A percentile compares a stretch with the other conserved stretches of the same genome.
phyloP scores from a whole-genome alignment of 1,140 invertebrate genomes.

The Diorhabda elongata region DNA sequence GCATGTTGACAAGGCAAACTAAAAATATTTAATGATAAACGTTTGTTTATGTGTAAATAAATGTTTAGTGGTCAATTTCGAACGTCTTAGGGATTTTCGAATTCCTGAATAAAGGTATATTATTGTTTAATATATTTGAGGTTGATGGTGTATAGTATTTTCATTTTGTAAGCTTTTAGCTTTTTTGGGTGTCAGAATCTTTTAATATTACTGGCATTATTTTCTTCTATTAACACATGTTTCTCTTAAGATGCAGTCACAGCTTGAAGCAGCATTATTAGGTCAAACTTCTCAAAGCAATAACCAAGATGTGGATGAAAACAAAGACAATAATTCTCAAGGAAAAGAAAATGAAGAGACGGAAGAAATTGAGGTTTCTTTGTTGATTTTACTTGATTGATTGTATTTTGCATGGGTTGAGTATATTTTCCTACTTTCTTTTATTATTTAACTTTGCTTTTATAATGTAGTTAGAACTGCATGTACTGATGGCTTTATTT shows the following conservation, averaged over 20 bases:
- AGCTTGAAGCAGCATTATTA: slow-evolving; percentile 46
- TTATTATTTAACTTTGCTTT: slow-evolving; percentile 9
- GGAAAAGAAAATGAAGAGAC: slow-evolving; percentile 55
- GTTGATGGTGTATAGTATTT: slow-evolving; percentile 9
- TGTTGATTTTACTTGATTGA: slow-evolving; percentile 18
- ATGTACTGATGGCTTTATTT: neutral
- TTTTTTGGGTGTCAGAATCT: slow-evolving; percentile 13
- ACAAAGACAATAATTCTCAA: slow-evolving; percentile 46
- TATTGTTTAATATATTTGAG: neutral
- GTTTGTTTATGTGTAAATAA: neutral
- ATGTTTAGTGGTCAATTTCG: neutral
- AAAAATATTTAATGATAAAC: neutral
- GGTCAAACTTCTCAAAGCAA: slow-evolving; percentile 39
- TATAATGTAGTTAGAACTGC: neutral
- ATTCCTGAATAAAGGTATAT: neutral
- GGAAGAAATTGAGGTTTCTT: slow-evolving; percentile 56
- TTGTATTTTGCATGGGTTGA: slow-evolving; percentile 1
- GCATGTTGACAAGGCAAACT: neutral
- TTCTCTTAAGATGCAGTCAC: slow-evolving; percentile 46
- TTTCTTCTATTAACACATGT: slow-evolving; percentile 22
- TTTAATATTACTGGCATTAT: slow-evolving; percentile 16
- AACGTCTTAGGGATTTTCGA: neutral
- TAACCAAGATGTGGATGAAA: slow-evolving; percentile 43
- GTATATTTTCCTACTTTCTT: slow-evolving; percentile 16
- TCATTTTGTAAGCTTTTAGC: slow-evolving; percentile 16